Evolutionary conservation across 2,797 vertebrate species (phyloP).

Genomic region (Podarcis siculus): DNA sequence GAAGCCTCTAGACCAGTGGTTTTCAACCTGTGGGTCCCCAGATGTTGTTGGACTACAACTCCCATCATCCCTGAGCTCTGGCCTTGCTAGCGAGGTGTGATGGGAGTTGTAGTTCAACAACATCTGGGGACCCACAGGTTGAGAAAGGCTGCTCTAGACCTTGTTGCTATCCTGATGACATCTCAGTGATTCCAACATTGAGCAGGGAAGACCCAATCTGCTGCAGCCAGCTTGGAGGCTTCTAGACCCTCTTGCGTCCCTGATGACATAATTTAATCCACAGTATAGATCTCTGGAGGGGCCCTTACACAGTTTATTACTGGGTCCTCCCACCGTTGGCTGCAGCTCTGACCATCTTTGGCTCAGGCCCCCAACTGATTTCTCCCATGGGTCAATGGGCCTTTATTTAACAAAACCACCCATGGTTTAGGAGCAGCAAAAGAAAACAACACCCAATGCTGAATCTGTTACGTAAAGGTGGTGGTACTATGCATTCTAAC

Average conservation of each 20-base stretch:
- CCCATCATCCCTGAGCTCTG: too few relatives aligned
- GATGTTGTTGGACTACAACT: too few relatives aligned
- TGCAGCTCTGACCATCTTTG: neutral
- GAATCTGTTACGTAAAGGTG: neutral
- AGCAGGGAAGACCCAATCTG: slow-evolving; percentile 1
- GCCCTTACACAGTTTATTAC: too few relatives aligned
- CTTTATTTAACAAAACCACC: neutral
- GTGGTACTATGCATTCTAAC: neutral
- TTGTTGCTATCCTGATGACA: neutral
- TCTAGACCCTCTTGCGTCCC: neutral
- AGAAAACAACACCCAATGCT: neutral
- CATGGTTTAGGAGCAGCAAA: neutral
- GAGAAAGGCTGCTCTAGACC: too few relatives aligned
- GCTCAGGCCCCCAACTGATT: neutral
- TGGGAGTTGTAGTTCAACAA: too few relatives aligned
- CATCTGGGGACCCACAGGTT: too few relatives aligned
- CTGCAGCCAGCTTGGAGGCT: neutral
- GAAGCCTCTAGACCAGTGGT: too few relatives aligned
- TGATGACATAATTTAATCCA: neutral
- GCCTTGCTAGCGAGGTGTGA: too few relatives aligned
- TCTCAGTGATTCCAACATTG: neutral
- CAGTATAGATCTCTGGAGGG: too few relatives aligned
- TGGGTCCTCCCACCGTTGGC: too few relatives aligned
- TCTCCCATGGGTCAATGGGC: neutral
- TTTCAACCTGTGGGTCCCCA: too few relatives aligned